Evolutionary conservation across 2,113 vertebrate species (phyloP).

Genomic region (Scomber scombrus): DNA sequence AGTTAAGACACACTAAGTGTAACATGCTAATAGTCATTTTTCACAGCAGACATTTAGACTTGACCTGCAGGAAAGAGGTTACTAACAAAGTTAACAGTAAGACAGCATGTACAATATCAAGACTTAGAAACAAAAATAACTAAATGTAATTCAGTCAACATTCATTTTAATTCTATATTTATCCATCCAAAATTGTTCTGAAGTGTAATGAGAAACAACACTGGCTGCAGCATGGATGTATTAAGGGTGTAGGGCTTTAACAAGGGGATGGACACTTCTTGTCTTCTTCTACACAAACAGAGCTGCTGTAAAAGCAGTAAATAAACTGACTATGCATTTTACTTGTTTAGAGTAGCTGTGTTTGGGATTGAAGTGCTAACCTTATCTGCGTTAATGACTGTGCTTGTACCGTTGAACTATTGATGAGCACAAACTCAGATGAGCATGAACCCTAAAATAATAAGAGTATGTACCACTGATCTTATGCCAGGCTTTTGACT

Average conservation of each 20-base stretch:
- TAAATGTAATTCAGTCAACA: too few relatives aligned
- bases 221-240: too few relatives aligned
- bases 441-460: slow-evolving; percentile 50
- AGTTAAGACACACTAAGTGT: too few relatives aligned
- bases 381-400: slow-evolving; percentile 20
- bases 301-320: slow-evolving; percentile 21
- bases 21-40: too few relatives aligned
- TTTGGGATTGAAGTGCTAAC: not conserved
- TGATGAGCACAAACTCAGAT: slow-evolving; percentile 29
- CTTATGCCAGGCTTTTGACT: slow-evolving; percentile 20
- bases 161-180: not conserved
- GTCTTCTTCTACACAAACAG: not conserved
- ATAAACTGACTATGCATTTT: slow-evolving; percentile 37
- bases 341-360: slow-evolving; percentile 16
- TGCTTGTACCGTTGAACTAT: slow-evolving; percentile 36
- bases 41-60: too few relatives aligned
- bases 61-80: too few relatives aligned
- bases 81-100: too few relatives aligned
- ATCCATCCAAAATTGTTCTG: not conserved
- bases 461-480: slow-evolving; percentile 49
- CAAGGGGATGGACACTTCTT: too few relatives aligned
- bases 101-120: too few relatives aligned
- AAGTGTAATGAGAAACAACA: not conserved
- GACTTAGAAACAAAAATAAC: too few relatives aligned
- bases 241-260: too few relatives aligned